These are phyloP conservation scores for Eulacestoma nigropectus DNA, from an alignment of 2,113 vertebrate genomes.

Conservation along the genomic window DNA sequence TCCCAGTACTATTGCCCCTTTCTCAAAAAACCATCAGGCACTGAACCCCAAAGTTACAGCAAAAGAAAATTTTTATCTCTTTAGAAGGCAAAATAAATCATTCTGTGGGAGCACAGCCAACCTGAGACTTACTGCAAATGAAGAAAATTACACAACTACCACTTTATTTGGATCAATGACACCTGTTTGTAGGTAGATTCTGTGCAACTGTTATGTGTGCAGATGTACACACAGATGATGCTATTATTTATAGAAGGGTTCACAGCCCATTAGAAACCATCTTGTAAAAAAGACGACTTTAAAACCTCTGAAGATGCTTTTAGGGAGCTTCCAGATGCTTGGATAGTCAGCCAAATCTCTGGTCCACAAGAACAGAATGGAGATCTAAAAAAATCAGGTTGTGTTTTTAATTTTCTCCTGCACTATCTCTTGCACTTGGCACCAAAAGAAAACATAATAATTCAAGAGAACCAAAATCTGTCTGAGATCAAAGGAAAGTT, in stretches of 20 bases:
- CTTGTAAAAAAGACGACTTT: background rate
- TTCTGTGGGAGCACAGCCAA: background rate
- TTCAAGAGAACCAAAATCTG: background rate
- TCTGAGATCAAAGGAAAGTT: background rate
- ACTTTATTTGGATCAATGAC: background rate
- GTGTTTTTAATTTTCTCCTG: slow-evolving; percentile 37
- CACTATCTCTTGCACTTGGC: background rate
- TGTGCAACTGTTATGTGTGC: background rate
- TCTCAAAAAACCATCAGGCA: background rate
- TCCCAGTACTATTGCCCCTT: background rate
- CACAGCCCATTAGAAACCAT: background rate
- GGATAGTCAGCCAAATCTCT: slow-evolving; percentile 16
- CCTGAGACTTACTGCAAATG: background rate
- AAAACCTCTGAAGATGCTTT: slow-evolving; percentile 4
- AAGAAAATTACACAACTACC: background rate
- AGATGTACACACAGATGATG: background rate
- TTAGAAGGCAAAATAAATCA: background rate
- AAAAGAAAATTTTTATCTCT: background rate
- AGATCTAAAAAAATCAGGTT: background rate
- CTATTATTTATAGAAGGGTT: background rate
- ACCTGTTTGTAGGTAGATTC: background rate
- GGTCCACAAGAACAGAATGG: background rate
- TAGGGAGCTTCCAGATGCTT: slow-evolving; percentile 16
- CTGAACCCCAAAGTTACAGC: background rate
- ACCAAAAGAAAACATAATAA: background rate